These are phyloP conservation scores for Pangasius larnaudii DNA, from an alignment of 2,797 vertebrate species.

Conservation along the genomic window DNA sequence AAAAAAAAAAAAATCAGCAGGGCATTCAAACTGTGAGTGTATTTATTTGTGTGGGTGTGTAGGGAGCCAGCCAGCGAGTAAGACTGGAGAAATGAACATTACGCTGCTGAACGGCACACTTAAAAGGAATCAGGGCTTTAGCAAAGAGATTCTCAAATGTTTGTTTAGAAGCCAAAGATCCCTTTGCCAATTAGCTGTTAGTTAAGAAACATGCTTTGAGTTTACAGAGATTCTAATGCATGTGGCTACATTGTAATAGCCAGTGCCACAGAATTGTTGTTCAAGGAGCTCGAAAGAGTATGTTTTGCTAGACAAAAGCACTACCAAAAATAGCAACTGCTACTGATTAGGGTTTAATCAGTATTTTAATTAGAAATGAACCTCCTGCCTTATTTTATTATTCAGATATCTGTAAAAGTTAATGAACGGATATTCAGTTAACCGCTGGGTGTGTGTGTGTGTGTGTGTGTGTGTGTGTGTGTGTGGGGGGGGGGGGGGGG, in stretches of 20 bases:
- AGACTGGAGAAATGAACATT: background rate
- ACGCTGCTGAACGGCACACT: slow-evolving; percentile 14
- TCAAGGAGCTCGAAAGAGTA: background rate
- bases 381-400: background rate
- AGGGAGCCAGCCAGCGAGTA: slow-evolving; percentile 7
- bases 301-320: background rate
- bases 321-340: background rate
- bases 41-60: slow-evolving; percentile 24
- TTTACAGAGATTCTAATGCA: background rate
- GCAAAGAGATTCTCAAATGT: slow-evolving; percentile 7
- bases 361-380: background rate
- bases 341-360: background rate
- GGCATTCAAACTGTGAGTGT: slow-evolving; percentile 36
- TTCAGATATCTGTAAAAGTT: slow-evolving; percentile 10
- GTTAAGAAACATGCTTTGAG: background rate
- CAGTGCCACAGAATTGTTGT: background rate
- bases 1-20: slow-evolving; percentile 28
- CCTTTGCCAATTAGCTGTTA: slow-evolving; percentile 14
- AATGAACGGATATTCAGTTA: background rate
- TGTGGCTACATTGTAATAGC: slow-evolving; percentile 10
- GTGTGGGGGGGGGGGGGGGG: no score
- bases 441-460: no score
- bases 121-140: slow-evolving; percentile 21
- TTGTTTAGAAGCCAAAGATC: slow-evolving; percentile 28
- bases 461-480: no score